These are phyloP conservation scores for Glomeris marginata DNA, from an alignment of 2,888 invertebrate genomes.

Conservation along the genomic window DNA sequence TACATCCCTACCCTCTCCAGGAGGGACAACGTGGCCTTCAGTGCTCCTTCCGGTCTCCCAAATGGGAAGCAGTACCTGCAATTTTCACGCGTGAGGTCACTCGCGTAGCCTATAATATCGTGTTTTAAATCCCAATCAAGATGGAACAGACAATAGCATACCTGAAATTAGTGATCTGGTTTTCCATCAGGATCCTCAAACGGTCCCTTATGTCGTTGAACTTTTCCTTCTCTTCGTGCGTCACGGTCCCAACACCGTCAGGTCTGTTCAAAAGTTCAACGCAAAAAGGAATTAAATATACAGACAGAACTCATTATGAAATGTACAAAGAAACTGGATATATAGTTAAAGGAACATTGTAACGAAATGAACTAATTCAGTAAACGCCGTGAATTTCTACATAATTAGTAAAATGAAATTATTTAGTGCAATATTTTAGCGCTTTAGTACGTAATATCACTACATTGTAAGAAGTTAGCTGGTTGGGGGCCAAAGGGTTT, in stretches of 20 bases:
- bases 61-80: slow-evolving; percentile 91
- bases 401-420: too few species aligned
- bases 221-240: slow-evolving; percentile 92
- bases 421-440: too few species aligned
- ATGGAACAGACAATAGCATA: slow-evolving; percentile 25
- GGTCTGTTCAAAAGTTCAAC: slow-evolving; percentile 58
- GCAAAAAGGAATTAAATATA: too few species aligned
- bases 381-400: too few species aligned
- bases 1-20: slow-evolving; percentile 71
- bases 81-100: not conserved
- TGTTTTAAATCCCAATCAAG: not conserved
- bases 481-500: too few species aligned
- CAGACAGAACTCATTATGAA: too few species aligned
- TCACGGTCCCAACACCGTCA: slow-evolving; percentile 97
- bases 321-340: too few species aligned
- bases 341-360: too few species aligned
- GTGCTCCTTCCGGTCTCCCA: slow-evolving; percentile 93
- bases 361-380: too few species aligned
- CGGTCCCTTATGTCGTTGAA: slow-evolving; percentile 96
- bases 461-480: too few species aligned
- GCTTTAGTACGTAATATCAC: too few species aligned
- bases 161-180: slow-evolving; percentile 98
- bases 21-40: slow-evolving; percentile 90
- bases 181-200: slow-evolving; percentile 76
- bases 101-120: not conserved